Evolutionary conservation across 2,888 invertebrate genomes (phyloP).

Genomic region (Drosophila buzzatii): DNA sequence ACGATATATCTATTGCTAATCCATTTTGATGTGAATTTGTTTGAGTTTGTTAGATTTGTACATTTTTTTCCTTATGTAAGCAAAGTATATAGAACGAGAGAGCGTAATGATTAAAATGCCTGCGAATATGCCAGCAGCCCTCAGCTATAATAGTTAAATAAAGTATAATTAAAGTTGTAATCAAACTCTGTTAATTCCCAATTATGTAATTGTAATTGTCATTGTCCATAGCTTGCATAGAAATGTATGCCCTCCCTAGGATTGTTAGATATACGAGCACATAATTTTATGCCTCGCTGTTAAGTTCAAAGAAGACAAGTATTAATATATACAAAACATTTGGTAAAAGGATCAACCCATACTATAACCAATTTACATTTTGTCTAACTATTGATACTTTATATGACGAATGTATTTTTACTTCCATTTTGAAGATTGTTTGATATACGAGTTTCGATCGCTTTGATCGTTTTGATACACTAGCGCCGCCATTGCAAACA

Average conservation of each 20-base stretch:
- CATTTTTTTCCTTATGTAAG: constrained; percentile 12
- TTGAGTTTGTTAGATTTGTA: constrained; percentile 30
- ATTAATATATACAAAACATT: not conserved
- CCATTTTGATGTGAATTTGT: constrained; percentile 28
- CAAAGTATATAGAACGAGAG: constrained; percentile 7
- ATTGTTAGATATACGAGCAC: not conserved
- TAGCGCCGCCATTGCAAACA: constrained; percentile 14
- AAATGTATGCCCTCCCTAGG: not conserved
- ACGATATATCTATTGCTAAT: constrained; percentile 6
- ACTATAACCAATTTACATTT: constrained; percentile 25
- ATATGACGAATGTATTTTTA: constrained; percentile 2
- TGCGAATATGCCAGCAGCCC: not conserved
- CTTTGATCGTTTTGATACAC: constrained; percentile 12
- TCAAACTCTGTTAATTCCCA: not conserved
- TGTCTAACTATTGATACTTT: constrained; percentile 30
- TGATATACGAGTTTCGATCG: not conserved
- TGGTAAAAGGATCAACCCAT: not conserved
- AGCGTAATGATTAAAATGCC: not conserved
- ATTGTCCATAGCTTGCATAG: not conserved
- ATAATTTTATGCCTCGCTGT: constrained; percentile 40
- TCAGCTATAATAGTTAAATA: not conserved
- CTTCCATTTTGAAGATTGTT: constrained; percentile 21
- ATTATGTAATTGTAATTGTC: not conserved
- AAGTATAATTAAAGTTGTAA: not conserved
- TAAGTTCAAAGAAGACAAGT: constrained; percentile 22